phyloP scores from a whole-genome alignment of 2,888 invertebrate species.

The Eupelmus urozonus region DNA sequence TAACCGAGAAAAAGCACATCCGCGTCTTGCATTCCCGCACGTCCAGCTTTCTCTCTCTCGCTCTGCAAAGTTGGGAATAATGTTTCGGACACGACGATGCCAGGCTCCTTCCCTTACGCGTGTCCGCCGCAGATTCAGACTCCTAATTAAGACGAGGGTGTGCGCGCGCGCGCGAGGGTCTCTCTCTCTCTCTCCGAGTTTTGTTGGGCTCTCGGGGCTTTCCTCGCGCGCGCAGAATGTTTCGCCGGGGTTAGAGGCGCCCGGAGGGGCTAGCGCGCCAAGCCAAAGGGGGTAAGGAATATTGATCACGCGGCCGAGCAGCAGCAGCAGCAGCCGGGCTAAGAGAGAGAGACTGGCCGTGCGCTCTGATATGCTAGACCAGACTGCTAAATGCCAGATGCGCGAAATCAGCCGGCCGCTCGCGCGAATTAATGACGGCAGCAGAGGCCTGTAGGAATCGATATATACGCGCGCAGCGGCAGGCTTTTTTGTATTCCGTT shows the following conservation, averaged over 20 bases:
- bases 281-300: conserved; percentile 77
- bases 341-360: too few species aligned
- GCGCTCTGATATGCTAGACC: conserved; percentile 63
- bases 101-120: conserved; percentile 79
- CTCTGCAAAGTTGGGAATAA: conserved; percentile 74
- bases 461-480: conserved; percentile 11
- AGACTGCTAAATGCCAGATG: conserved; percentile 74
- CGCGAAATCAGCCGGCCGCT: conserved; percentile 72
- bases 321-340: conserved; percentile 51
- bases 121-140: conserved; percentile 91
- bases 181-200: too few species aligned
- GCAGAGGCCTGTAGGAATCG: too few species aligned
- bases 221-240: conserved; percentile 56
- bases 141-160: conserved; percentile 90
- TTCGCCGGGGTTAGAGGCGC: conserved; percentile 61
- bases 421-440: conserved; percentile 68
- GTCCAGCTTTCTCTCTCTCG: conserved; percentile 6
- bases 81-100: conserved; percentile 76
- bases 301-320: conserved; percentile 73
- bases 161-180: conserved; percentile 65
- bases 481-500: conserved; percentile 53
- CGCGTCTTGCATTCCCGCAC: conserved; percentile 51
- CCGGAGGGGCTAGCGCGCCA: conserved; percentile 72
- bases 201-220: conserved; percentile 69
- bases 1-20: conserved; percentile 20